Base-by-base conservation (phyloP, 2,113 vertebrate genomes). In the Empidonax alnorum region DNA sequence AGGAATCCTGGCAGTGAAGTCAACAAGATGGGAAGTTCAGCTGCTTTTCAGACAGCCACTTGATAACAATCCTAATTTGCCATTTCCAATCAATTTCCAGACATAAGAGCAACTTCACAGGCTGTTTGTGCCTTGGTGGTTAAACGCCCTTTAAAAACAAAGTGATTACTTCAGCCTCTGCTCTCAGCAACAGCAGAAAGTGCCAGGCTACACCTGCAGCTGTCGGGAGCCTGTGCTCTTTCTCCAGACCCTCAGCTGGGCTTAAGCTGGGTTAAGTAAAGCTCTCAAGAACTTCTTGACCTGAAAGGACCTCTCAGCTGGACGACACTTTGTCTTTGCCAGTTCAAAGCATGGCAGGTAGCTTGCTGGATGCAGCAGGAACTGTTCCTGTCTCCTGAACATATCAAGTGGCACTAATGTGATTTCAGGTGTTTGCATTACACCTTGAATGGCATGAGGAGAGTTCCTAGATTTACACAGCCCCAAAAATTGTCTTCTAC, bases 41-140 rank as follows among this genome's bases (percentile, higher is more conserved):
- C 75, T 94, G 88, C 65, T 95, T 92, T 77, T 90, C 68, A 88
- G 68, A 27, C 46, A 94, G 79, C 27, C 83, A 90, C 72, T 91
- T 81, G 73, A 62, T 73, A 96, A 42, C 73, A 84, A 84, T 75
- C 74, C 77, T 75, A 42, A 90, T 89, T 63, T 83, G 68, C 83
- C 65, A 46, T 66, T 95, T 89, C 61, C 52, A 84, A 77, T 56
- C 75, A 23, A 65, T 71, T 88, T 77, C 65, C 59, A 93, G 87
- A 62, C 59, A 71, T 7, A 27, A 92, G 66, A 86, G 66, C 73
- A 92, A 74, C 66, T 86, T 52, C 8, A 7, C 82, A 94, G 31
- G 55, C 61, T 77, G 59, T 73, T 58, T 80, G 27, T 69, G 50
- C 44, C 78, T 79, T 16, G 10, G 68, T 3, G 9, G 52, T 59